These are phyloP conservation scores for Gorilla gorilla DNA, from an alignment of 2,113 vertebrate genomes.

Conservation along the genomic window DNA sequence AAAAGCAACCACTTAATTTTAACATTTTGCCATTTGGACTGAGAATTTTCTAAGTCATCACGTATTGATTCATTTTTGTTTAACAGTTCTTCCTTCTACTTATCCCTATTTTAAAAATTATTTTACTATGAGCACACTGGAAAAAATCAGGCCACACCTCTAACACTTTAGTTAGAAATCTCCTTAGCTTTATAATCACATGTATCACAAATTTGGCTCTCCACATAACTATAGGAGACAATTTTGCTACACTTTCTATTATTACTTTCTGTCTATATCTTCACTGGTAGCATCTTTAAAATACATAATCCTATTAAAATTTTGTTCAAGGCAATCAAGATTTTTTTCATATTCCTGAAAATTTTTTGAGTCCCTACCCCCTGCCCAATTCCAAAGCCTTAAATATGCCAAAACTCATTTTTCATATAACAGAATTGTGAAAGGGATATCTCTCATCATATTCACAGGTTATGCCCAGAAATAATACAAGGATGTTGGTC, in stretches of 20 bases:
- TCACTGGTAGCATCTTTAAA: not conserved
- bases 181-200: not conserved
- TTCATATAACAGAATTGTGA: not conserved
- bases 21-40: not conserved
- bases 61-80: not conserved
- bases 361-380: not conserved
- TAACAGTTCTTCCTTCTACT: not conserved
- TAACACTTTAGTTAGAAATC: not conserved
- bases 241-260: not conserved
- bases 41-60: not conserved
- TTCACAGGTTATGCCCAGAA: not conserved
- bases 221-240: not conserved
- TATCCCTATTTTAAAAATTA: not conserved
- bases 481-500: not conserved
- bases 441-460: not conserved
- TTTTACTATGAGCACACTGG: not conserved
- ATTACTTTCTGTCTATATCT: not conserved
- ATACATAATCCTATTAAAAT: not conserved
- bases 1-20: not conserved
- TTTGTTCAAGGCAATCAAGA: not conserved
- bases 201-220: not conserved
- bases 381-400: not conserved
- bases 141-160: not conserved
- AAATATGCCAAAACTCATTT: not conserved
- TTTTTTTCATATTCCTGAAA: not conserved